A percentile compares a stretch with the other conserved stretches of the same genome.
Evolutionary conservation across 2,888 invertebrate species (phyloP).

Genomic region (Patella caerulea): DNA sequence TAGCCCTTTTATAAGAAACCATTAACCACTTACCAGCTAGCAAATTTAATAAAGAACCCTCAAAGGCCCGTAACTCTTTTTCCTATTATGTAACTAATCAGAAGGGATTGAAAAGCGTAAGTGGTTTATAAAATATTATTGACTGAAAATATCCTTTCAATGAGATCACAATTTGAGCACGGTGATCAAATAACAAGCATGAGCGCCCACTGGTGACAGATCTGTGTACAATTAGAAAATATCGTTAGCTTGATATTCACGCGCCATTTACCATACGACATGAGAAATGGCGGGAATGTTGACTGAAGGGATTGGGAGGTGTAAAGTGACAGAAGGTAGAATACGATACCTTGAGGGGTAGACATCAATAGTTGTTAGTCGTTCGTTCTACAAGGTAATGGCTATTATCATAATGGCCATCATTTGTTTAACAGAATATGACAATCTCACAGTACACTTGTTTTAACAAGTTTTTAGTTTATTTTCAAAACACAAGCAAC

Average conservation of each 20-base stretch:
- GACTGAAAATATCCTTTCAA: neutral
- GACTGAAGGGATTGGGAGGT: constrained; percentile 1
- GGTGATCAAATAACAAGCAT: constrained; percentile 10
- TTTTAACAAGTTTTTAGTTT: no score
- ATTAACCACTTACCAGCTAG: no score
- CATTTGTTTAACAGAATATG: no score
- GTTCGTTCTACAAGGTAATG: no score
- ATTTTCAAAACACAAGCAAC: no score
- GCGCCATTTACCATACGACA: constrained; percentile 5
- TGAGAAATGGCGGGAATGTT: constrained; percentile 5
- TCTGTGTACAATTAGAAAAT: constrained; percentile 10
- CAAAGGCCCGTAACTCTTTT: neutral
- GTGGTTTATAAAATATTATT: constrained; percentile 9
- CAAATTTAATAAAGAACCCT: no score
- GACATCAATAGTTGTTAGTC: no score
- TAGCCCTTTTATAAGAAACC: no score
- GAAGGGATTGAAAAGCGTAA: neutral
- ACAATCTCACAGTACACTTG: no score
- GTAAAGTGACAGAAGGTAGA: constrained; percentile 7
- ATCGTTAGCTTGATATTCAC: constrained; percentile 9
- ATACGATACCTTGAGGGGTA: neutral
- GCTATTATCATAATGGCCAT: no score
- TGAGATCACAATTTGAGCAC: constrained; percentile 3
- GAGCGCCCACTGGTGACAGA: constrained; percentile 7
- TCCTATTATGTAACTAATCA: neutral